Evolutionary conservation across 2,888 invertebrate species (phyloP).

Genomic region (Beris morrisii): DNA sequence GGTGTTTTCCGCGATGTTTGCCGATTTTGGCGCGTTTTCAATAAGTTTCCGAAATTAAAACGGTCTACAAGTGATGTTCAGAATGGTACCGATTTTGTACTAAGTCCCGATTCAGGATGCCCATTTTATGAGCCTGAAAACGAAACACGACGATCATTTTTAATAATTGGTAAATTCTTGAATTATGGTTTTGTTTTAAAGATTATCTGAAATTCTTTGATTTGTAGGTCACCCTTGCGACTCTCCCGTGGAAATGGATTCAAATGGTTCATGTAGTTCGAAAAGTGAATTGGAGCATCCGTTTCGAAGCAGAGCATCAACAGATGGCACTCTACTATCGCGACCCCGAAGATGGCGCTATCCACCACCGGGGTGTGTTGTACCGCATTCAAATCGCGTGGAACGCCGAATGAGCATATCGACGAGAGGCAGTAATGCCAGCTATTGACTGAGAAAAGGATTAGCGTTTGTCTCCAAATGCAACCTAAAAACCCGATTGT

Average conservation of each 20-base stretch:
- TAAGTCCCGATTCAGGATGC: slow-evolving; percentile 59
- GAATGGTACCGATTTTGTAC: slow-evolving; percentile 55
- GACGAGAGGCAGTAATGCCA: slow-evolving; percentile 60
- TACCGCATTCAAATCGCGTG: slow-evolving; percentile 59
- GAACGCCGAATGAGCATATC: slow-evolving; percentile 78
- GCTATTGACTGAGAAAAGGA: slow-evolving; percentile 45
- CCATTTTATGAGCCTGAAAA: slow-evolving; percentile 55
- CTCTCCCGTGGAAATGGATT: slow-evolving; percentile 59
- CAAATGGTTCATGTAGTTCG: slow-evolving; percentile 55
- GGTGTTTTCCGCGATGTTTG: slow-evolving; percentile 76
- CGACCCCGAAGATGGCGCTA: slow-evolving; percentile 64
- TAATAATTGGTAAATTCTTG: slow-evolving; percentile 46
- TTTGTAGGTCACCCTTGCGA: slow-evolving; percentile 63
- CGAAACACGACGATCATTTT: slow-evolving; percentile 51
- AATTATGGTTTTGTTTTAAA: background rate
- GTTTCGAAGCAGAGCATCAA: slow-evolving; percentile 75
- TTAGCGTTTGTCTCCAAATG: background rate
- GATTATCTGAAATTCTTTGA: background rate
- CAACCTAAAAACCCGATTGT: slow-evolving; percentile 16
- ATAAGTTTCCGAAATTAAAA: slow-evolving; percentile 67
- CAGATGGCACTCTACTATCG: slow-evolving; percentile 67
- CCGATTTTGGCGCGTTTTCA: slow-evolving; percentile 73
- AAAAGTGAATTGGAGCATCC: slow-evolving; percentile 57
- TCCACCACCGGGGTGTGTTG: slow-evolving; percentile 57
- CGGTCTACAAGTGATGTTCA: slow-evolving; percentile 63